A percentile compares a stretch with the other conserved stretches of the same genome.
Conservation (phyloP, 2,797 vertebrate genomes). For the Enteromius fasciolatus region DNA sequence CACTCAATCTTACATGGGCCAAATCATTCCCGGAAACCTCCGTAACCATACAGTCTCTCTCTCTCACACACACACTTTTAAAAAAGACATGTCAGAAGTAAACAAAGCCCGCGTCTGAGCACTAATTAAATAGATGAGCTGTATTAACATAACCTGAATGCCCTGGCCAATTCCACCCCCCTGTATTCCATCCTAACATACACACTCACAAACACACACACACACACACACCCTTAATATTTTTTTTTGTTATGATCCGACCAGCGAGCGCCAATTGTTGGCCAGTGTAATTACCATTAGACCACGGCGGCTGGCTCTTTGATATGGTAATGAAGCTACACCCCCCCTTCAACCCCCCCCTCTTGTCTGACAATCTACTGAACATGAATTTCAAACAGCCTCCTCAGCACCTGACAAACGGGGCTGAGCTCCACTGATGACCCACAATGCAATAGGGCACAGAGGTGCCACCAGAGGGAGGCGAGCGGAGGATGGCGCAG, state of each 20-base stretch:
- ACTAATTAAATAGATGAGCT: slow-evolving; percentile 87
- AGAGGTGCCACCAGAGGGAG: slow-evolving; percentile 3
- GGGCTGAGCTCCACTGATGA: slow-evolving; percentile 69
- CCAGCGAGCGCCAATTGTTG: slow-evolving; percentile 88
- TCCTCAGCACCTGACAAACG: slow-evolving; percentile 85
- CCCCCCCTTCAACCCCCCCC: slow-evolving; percentile 61
- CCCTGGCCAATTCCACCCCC: slow-evolving; percentile 82
- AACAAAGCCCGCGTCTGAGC: slow-evolving; percentile 78
- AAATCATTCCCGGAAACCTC: slow-evolving; percentile 53
- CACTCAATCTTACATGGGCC: slow-evolving; percentile 39
- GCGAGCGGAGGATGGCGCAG: slow-evolving; percentile 24
- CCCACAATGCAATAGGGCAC: slow-evolving; percentile 31
- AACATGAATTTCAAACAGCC: slow-evolving; percentile 90
- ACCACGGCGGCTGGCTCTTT: slow-evolving; percentile 92
- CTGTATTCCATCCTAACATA: slow-evolving; percentile 46
- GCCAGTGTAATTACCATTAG: slow-evolving; percentile 95
- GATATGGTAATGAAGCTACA: slow-evolving; percentile 96
- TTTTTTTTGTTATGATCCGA: slow-evolving; percentile 89
- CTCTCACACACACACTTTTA: slow-evolving; percentile 58
- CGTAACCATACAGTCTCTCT: slow-evolving; percentile 43
- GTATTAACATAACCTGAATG: slow-evolving; percentile 88
- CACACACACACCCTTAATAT: slow-evolving; percentile 64
- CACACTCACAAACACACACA: slow-evolving; percentile 27
- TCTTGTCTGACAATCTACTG: slow-evolving; percentile 65
- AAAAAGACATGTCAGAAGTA: slow-evolving; percentile 79